Evolutionary conservation across 1,140 invertebrate genomes (phyloP), one percentile per base, ranked within the genome.

Genomic region (Condylostylus longicornis): DNA sequence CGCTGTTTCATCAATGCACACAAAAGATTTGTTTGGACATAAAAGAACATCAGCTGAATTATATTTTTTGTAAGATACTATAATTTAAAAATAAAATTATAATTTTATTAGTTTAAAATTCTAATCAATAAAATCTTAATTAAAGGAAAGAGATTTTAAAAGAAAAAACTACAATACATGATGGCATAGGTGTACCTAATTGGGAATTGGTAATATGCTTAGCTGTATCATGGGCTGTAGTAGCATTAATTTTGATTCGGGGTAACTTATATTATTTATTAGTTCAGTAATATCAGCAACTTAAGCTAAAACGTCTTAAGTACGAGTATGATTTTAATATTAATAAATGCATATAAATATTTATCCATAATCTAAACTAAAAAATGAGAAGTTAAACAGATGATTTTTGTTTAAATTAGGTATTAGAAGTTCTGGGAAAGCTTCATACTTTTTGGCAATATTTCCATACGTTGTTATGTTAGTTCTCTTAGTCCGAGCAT

Each of bases 401-500:
- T 28, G n/a, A 23, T 18, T 18, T 33, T 34, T 31, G 17, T 27
- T 13, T 38, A 5, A 12, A 23, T 12, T 14, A 42, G 77, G 77
- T 18, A 75, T 83, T 7, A 67, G 69, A 38, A 70, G 69, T 36
- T 70, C 70, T 1, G 74, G 74, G 35, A 76, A 76, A 51, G 66
- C 67, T 0, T 72, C 70, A 1, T 82, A 82, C 40, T 80, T 82
- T 41, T 65, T 79, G 4, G 79, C 79, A 0, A 57, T 81, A 8
- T 83, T 83, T 46, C 80, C 79, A 0, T 83, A 84, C 48, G 52
- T 81, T 4, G 70, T 83, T 2, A 67, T 85, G 52, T 58, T 73
- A 3, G 71, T 72, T 9, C 48, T 84, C 8, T 53, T 85, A 12
- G 56, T 76, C 4, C 45, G 67, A 66, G 51, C 83, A 63, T 42